Evolutionary conservation across 2,888 invertebrate genomes (phyloP), one percentile per base, ranked within the genome.

Genomic region (Peribatodes rhomboidaria): DNA sequence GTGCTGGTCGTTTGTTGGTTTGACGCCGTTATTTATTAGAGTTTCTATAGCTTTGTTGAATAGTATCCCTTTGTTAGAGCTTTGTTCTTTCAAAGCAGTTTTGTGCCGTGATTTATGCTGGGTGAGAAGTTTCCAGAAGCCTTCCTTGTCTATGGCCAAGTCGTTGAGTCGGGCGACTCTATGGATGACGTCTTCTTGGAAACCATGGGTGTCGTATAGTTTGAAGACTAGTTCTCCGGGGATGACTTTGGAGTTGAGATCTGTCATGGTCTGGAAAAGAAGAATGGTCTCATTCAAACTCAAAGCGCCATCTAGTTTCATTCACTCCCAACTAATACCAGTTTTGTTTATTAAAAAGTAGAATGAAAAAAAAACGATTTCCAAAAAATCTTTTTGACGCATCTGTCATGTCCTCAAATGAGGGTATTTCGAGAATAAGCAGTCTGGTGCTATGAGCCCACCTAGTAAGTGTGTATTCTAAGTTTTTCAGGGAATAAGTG

Each of bases 131-230:
- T 94, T 86, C 75, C 90, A 84, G 79, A 96, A 96, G 6, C 89
- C 93, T 31, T 88, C 79, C 54, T 91, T 86, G 85, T 97, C 95
- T 72, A 97, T 94, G 27, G 88, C 79, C 59, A 97, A 81, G 50
- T 95, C 94, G 77, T 97, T 95, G 6, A 95, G 80, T 55, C 92
- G 82, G 0, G 96, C 95, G 52, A 98, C 85, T 74, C 95, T 94
- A 31, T 94, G 85, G 61, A 97, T 96, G 6, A 95, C 84, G 49
- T 96, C 95, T 74, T 95, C 94, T 79, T 95, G 96, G 60, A 98
- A 94, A 39, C 98, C 98, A 82, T 96, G 95, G 0, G 97, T 96
- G 80, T 97, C 97, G 72, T 96, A 96, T 16, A 98, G 83, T 85
- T 95, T 96, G 80, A 96, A 96, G 0, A 96, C 95, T 57, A 96